Conservation (phyloP, 2,797 vertebrate genomes). For the Pagetopsis macropterus region DNA sequence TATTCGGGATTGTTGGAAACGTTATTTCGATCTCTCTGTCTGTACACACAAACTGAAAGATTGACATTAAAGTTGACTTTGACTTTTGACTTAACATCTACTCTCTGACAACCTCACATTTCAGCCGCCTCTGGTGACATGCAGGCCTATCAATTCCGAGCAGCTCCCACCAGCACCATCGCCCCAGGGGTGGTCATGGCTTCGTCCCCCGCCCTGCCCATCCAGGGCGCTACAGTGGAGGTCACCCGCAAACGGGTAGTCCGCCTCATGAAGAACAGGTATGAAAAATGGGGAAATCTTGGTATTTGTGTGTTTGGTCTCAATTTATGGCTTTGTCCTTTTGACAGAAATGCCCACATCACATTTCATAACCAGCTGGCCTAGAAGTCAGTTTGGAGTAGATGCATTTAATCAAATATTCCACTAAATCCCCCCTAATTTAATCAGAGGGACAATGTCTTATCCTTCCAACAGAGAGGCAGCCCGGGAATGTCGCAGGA, state of each 20-base stretch:
- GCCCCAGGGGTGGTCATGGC: constrained; percentile 95
- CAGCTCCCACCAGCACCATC: constrained; percentile 92
- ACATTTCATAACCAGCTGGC: background rate
- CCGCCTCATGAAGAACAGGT: constrained; percentile 99
- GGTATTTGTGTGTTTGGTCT: background rate
- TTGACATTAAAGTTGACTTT: too few relatives aligned
- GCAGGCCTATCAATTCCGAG: constrained; percentile 97
- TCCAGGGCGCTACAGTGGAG: constrained; percentile 91
- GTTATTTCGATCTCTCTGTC: too few relatives aligned
- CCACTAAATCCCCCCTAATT: background rate
- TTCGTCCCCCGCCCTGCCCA: constrained; percentile 92
- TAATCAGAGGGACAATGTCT: constrained; percentile 21
- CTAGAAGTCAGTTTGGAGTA: background rate
- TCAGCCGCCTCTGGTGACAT: constrained; percentile 95
- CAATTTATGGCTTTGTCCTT: background rate
- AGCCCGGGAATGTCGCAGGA: constrained; percentile 96
- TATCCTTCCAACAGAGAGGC: constrained; percentile 88
- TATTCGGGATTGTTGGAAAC: too few relatives aligned
- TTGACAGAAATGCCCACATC: background rate
- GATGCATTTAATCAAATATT: background rate
- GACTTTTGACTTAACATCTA: background rate
- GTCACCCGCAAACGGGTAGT: constrained; percentile 96
- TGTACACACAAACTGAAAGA: too few relatives aligned
- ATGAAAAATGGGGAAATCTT: background rate
- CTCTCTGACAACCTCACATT: background rate